Evolutionary conservation across 2,888 invertebrate species (phyloP).

Genomic region (Volucella bombylans): DNA sequence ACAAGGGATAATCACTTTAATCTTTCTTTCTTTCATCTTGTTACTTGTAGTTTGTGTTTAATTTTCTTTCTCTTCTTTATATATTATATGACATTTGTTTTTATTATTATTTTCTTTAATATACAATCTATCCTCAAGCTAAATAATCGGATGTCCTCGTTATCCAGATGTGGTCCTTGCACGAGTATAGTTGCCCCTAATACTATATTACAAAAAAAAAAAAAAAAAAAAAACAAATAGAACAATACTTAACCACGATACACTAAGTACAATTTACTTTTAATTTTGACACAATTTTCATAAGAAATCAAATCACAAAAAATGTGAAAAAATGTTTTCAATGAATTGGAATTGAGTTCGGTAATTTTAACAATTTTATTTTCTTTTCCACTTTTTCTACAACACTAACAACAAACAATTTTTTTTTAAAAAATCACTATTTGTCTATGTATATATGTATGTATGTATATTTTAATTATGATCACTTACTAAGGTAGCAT

Average conservation of each 20-base stretch:
- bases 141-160: conserved; percentile 50
- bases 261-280: conserved; percentile 48
- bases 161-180: conserved; percentile 80
- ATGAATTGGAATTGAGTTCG: conserved; percentile 79
- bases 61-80: conserved; percentile 13
- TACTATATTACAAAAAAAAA: background rate
- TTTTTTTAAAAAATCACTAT: background rate
- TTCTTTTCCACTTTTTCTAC: background rate
- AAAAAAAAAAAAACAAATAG: conserved; percentile 48
- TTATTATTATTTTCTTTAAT: conserved; percentile 21
- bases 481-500: too few relatives aligned
- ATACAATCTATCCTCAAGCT: conserved; percentile 48
- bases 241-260: conserved; percentile 45
- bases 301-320: conserved; percentile 1
- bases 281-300: conserved; percentile 49
- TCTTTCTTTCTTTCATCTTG: conserved; percentile 8
- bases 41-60: conserved; percentile 14
- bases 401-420: conserved; percentile 4
- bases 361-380: conserved; percentile 4
- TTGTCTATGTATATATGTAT: too few relatives aligned
- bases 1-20: conserved; percentile 78
- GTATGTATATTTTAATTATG: too few relatives aligned
- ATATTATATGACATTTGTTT: conserved; percentile 15
- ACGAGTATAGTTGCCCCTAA: conserved; percentile 82
- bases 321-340: conserved; percentile 67